Conservation (phyloP, 2,797 vertebrate species). For the Molothrus aeneus region DNA sequence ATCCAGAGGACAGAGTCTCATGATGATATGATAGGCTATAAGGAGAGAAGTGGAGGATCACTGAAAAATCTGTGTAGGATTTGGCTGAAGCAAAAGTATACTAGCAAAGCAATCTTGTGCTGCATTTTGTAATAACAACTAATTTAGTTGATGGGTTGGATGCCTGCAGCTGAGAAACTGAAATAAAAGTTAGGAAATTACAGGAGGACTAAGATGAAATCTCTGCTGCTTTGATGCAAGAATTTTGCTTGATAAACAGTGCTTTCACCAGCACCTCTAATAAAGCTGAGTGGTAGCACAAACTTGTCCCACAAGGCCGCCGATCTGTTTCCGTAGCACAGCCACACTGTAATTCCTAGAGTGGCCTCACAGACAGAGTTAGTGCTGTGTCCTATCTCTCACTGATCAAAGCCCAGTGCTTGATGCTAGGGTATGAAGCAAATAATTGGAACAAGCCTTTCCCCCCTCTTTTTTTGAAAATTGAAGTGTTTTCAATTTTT, state of each 20-base stretch:
- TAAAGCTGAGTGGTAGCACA: neutral
- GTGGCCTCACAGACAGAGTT: neutral
- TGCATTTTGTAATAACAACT: neutral
- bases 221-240: neutral
- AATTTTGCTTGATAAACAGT: neutral
- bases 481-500: neutral
- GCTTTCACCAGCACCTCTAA: neutral
- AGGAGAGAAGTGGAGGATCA: neutral
- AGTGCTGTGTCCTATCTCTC: neutral
- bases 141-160: neutral
- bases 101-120: neutral
- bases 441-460: neutral
- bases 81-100: neutral
- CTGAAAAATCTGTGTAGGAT: neutral
- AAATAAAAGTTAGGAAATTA: neutral
- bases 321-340: neutral
- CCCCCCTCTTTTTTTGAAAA: accelerated
- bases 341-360: neutral
- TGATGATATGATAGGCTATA: neutral
- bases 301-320: neutral
- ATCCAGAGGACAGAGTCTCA: neutral
- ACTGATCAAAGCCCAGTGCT: neutral
- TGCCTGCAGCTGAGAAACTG: neutral
- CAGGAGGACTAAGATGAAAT: neutral
- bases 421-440: neutral